These are phyloP conservation scores for Verasper variegatus DNA, from an alignment of 2,113 vertebrate genomes.

Conservation along the genomic window DNA sequence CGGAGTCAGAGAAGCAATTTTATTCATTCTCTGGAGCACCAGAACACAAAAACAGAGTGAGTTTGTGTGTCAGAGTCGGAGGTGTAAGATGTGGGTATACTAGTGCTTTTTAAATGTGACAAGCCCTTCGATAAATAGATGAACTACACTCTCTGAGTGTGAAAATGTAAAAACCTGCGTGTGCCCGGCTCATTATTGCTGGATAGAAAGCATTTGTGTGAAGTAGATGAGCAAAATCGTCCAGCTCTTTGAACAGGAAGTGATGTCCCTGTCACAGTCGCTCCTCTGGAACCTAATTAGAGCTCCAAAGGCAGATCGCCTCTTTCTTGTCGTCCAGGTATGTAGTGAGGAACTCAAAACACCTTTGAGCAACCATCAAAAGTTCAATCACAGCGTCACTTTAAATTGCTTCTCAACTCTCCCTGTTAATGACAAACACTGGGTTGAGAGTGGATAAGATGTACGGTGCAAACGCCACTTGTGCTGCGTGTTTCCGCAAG, in stretches of 20 bases:
- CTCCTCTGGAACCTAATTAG: constrained; percentile 73
- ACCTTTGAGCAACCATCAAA: constrained; percentile 56
- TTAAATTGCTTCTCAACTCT: constrained; percentile 36
- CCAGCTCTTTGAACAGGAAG: constrained; percentile 64
- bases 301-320: constrained; percentile 48
- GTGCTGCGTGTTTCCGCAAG: constrained; percentile 15
- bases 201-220: constrained; percentile 2
- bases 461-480: constrained; percentile 22
- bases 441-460: constrained; percentile 19
- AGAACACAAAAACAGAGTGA: constrained; percentile 27
- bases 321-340: constrained; percentile 53
- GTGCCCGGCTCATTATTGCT: constrained; percentile 59
- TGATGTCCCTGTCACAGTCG: constrained; percentile 54
- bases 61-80: constrained; percentile 21
- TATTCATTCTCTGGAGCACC: constrained; percentile 51
- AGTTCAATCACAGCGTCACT: constrained; percentile 48
- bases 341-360: constrained; percentile 33
- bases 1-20: constrained; percentile 45
- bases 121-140: constrained; percentile 57
- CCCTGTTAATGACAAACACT: constrained; percentile 41
- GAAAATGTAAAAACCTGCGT: constrained; percentile 22
- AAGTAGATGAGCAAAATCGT: constrained; percentile 44
- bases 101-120: constrained; percentile 50
- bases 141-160: constrained; percentile 32
- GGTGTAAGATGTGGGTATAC: constrained; percentile 21